These are phyloP conservation scores for Aradophagus sp. DNA, from an alignment of 1,140 invertebrate genomes.

Conservation along the genomic window DNA sequence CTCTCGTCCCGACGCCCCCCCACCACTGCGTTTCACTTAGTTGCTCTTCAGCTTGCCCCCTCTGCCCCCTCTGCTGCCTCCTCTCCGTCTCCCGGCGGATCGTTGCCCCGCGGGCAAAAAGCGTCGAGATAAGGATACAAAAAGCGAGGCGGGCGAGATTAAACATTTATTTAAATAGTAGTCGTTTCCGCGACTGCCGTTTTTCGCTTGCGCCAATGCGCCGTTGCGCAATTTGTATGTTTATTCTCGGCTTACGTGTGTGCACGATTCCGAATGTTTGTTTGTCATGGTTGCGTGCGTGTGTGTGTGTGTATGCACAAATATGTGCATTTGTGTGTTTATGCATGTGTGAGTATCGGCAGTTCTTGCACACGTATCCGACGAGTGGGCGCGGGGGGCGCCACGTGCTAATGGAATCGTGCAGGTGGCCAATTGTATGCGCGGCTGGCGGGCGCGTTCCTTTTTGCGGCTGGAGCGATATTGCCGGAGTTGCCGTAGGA, in stretches of 20 bases:
- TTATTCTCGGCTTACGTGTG: conserved; percentile 48
- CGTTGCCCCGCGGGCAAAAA: conserved; percentile 51
- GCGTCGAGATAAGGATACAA: conserved; percentile 51
- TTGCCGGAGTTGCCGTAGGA: conserved; percentile 53
- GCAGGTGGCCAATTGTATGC: conserved; percentile 53
- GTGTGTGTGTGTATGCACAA: too few relatives aligned
- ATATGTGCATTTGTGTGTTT: too few relatives aligned
- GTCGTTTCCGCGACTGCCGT: conserved; percentile 62
- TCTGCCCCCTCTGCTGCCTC: background rate
- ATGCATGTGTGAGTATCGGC: too few relatives aligned
- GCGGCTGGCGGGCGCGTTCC: conserved; percentile 15
- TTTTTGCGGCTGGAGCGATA: conserved; percentile 52
- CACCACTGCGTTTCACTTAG: conserved; percentile 32
- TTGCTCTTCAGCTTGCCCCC: conserved; percentile 14
- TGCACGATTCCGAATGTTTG: too few relatives aligned
- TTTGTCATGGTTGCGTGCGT: too few relatives aligned
- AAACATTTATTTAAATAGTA: conserved; percentile 75
- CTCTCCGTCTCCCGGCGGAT: conserved; percentile 23
- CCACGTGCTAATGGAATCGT: conserved; percentile 57
- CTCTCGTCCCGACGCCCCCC: conserved; percentile 25
- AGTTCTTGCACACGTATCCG: conserved; percentile 22
- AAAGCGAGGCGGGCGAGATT: conserved; percentile 65
- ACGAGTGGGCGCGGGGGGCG: background rate
- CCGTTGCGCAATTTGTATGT: conserved; percentile 29
- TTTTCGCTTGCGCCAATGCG: conserved; percentile 51